Conservation (phyloP, 2,888 invertebrate genomes). For the Mechanitis messenoides region DNA sequence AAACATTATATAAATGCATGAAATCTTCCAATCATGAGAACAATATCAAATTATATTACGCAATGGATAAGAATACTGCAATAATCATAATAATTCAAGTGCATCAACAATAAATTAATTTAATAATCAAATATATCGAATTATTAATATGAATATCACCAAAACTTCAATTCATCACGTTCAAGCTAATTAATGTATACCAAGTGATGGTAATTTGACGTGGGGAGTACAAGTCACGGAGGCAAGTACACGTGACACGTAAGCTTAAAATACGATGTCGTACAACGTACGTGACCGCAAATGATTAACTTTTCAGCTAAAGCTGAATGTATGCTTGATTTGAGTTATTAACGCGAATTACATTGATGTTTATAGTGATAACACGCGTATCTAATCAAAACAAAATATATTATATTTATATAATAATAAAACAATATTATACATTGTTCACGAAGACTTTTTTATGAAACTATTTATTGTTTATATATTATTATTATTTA, state of each 20-base stretch:
- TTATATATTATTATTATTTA: too few relatives aligned
- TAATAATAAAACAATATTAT: neutral
- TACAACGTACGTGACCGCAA: slow-evolving; percentile 22
- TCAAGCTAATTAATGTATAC: slow-evolving; percentile 16
- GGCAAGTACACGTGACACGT: slow-evolving; percentile 12
- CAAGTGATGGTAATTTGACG: slow-evolving; percentile 17
- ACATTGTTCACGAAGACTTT: too few relatives aligned
- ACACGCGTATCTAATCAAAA: slow-evolving; percentile 19
- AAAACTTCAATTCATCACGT: slow-evolving; percentile 3
- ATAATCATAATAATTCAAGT: too few relatives aligned
- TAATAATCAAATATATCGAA: neutral
- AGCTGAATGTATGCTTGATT: slow-evolving; percentile 27
- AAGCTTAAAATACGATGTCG: slow-evolving; percentile 13
- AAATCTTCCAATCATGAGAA: too few relatives aligned
- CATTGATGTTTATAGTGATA: slow-evolving; percentile 16
- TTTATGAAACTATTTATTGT: too few relatives aligned
- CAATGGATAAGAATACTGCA: too few relatives aligned
- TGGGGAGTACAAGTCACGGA: slow-evolving; percentile 16
- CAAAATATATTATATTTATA: slow-evolving; percentile 11
- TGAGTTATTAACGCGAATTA: slow-evolving; percentile 23
- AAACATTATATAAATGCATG: too few relatives aligned
- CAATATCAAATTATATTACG: too few relatives aligned
- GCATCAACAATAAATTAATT: neutral
- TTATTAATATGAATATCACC: neutral
- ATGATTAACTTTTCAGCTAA: slow-evolving; percentile 19